Evolutionary conservation across 2,113 vertebrate species (phyloP).

Genomic region (Hydrolagus affinis): DNA sequence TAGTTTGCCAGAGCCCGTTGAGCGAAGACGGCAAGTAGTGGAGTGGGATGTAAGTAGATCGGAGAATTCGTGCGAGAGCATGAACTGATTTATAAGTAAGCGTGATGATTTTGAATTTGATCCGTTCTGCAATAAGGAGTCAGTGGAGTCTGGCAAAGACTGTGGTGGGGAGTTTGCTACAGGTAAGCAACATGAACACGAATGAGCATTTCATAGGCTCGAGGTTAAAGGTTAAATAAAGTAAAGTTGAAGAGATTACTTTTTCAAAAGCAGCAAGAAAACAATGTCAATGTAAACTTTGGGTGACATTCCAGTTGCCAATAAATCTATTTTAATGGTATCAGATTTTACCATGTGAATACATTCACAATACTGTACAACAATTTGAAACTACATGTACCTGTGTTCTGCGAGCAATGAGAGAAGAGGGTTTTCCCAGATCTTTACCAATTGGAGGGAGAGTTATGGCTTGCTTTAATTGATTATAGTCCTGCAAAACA

Average conservation of each 20-base stretch:
- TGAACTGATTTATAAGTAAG: no score
- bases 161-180: no score
- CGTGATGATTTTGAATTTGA: no score
- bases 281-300: not conserved
- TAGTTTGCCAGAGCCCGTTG: no score
- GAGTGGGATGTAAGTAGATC: no score
- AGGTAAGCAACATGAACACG: no score
- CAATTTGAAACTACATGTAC: constrained; percentile 1
- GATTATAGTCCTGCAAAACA: constrained; percentile 39
- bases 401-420: constrained; percentile 36
- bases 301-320: not conserved
- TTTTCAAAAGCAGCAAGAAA: not conserved
- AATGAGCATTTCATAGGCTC: not conserved
- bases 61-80: no score
- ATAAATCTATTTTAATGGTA: not conserved
- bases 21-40: no score
- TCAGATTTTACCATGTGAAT: not conserved
- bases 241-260: not conserved
- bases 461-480: constrained; percentile 25
- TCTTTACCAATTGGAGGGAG: constrained; percentile 43
- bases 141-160: no score
- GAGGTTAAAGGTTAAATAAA: not conserved
- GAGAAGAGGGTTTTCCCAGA: constrained; percentile 25
- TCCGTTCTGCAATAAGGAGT: no score
- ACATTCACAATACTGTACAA: not conserved